Evolutionary conservation across 1,140 invertebrate genomes (phyloP), one percentile per base, ranked within the genome.

Genomic region (Zaprionus ghesquierei): DNA sequence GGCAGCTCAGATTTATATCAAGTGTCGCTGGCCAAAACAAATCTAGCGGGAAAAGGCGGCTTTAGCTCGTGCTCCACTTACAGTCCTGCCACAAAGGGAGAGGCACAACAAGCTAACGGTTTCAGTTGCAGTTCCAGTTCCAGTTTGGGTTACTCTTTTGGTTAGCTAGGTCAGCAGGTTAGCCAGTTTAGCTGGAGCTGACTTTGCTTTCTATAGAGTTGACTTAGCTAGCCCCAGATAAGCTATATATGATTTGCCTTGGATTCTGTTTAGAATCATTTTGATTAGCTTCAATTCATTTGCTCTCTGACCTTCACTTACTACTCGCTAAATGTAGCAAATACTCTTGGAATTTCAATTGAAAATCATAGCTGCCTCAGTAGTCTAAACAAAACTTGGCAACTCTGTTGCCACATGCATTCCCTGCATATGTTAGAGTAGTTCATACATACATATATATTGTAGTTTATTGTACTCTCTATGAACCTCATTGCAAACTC

Each of bases 1-100:
- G 27, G 8, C 20, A 18, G 23, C 41, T 51, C 50, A 60, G 68
- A 63, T 75, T 64, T 50, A 50, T 55, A 50, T 60, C 41, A 61
- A 72, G 49, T 63, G 60, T 29, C 35, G 13, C 35, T 5, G 4
- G 3, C 12, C n/a, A n/a, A n/a, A n/a, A n/a, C 3, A 8, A 44
- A 44, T 44, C 41, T 44, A 20, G 41, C 15, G 8, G 41, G 41
- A 46, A 38, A 1, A 1, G 20, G n/a, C 9, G 10, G 41, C 10
- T 5, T 18, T 46, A 46, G 9, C 41, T 46, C 41, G 15, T 46
- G 41, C 41, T 22, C 41, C 18, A 46, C 8, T 46, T 46, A 12
- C 15, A 33, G 10, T 5, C 5, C 5, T 33, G 31, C 33, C 33
- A 3, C 8, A 35, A 35, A 35, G 4, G 33, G 9, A n/a, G 12